These are phyloP conservation scores for Macrocentrus cingulum DNA, from an alignment of 1,140 invertebrate genomes.

Conservation along the genomic window DNA sequence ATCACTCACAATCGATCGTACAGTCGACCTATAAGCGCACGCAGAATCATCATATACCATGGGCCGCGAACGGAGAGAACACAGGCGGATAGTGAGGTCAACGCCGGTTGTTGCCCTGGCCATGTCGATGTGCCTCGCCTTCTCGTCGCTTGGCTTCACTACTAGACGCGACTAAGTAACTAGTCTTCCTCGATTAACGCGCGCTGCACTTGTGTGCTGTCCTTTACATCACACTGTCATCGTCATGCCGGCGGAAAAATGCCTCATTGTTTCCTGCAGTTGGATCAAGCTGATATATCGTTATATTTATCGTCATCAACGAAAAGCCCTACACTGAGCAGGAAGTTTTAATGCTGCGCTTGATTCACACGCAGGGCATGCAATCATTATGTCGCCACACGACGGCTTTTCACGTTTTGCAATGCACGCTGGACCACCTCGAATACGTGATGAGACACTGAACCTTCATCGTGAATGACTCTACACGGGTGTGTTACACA, in stretches of 20 bases:
- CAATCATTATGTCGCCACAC: no score
- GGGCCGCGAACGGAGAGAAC: conserved; percentile 5
- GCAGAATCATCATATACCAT: conserved; percentile 27
- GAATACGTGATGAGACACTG: no score
- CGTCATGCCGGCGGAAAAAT: neutral
- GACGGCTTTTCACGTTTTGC: no score
- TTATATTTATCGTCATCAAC: no score
- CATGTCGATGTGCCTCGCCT: conserved; percentile 20
- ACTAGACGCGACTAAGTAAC: conserved; percentile 22
- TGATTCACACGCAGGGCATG: no score
- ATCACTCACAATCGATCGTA: conserved; percentile 6
- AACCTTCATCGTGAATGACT: no score
- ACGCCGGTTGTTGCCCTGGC: conserved; percentile 44
- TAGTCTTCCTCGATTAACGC: conserved; percentile 9
- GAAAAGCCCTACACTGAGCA: no score
- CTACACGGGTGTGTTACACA: no score
- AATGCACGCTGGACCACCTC: no score
- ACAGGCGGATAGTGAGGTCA: conserved; percentile 39
- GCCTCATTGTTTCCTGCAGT: neutral
- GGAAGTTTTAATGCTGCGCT: no score
- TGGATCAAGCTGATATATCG: no score
- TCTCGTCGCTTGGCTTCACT: conserved; percentile 31
- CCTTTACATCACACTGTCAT: neutral
- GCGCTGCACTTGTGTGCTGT: conserved; percentile 1
- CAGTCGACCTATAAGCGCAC: conserved; percentile 27